A percentile compares a stretch with the other conserved stretches of the same genome.
phyloP scores from a whole-genome alignment of 2,888 invertebrate genomes.

The Clanis bilineata region DNA sequence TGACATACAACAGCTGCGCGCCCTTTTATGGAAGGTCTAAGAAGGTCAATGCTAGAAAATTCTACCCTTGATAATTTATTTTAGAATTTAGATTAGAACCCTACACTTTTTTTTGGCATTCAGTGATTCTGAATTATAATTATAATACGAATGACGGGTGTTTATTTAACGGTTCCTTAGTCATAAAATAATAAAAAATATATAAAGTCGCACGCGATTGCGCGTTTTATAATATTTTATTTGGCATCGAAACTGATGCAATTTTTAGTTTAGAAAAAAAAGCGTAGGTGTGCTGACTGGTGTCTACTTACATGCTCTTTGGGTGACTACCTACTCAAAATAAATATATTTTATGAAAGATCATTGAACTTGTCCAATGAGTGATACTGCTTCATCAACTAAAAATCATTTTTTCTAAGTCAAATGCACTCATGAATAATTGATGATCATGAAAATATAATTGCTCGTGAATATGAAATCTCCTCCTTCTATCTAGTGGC shows the following conservation, averaged over 20 bases:
- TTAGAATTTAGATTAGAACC: too few relatives aligned
- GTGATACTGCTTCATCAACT: too few relatives aligned
- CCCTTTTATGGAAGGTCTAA: background rate
- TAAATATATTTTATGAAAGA: background rate
- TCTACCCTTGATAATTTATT: constrained; percentile 18
- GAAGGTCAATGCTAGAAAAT: constrained; percentile 21
- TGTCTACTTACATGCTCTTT: too few relatives aligned
- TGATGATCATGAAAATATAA: too few relatives aligned
- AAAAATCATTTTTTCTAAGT: too few relatives aligned
- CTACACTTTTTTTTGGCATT: too few relatives aligned
- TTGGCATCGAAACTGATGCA: background rate
- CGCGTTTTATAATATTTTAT: background rate
- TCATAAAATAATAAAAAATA: background rate
- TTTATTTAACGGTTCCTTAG: too few relatives aligned
- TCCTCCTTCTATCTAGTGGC: too few relatives aligned
- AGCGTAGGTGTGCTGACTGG: background rate
- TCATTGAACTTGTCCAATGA: background rate
- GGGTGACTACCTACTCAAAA: too few relatives aligned
- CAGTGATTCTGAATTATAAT: too few relatives aligned
- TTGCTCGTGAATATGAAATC: too few relatives aligned
- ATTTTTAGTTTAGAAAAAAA: background rate
- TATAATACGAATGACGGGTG: too few relatives aligned
- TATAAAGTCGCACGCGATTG: background rate
- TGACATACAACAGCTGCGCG: constrained; percentile 8
- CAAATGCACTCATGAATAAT: background rate